Evolutionary conservation across 2,888 invertebrate species (phyloP), one percentile per base, ranked within the genome.

Genomic region (Rapana venosa): DNA sequence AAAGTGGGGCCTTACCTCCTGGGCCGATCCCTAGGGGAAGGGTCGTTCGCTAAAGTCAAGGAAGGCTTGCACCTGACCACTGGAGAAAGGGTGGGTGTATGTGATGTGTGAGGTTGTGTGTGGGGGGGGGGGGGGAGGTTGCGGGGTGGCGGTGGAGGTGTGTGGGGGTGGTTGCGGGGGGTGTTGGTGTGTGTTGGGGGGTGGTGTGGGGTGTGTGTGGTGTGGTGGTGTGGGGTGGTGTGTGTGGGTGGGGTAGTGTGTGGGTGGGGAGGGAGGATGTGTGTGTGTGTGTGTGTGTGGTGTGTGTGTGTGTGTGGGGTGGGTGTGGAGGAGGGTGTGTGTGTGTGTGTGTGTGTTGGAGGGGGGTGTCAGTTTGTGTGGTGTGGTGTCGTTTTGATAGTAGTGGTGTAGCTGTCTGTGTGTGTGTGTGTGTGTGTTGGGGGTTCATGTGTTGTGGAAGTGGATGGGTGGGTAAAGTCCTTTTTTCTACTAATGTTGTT

Each of bases 41-140:
- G 96, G 35, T 95, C 96, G 1, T 96, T 96, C 88, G 96, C 96
- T 58, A 96, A 96, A 91, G 96, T 96, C 83, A 96, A 96, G 91
- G 95, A 95, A 74, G 96, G 94, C 0, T 90, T 96, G 36, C 96
- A 96, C 91, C 93, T 95, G 11, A 92, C 95, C 0, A 96, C 96
- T 11, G 95, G 95, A 91, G 95, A 96, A 93, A 94, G 47, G 35
- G 84, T 56, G 70, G 6, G 88, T 47, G 79, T 30, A 8, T 26
- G 74, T 26, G 30, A 11, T 26, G 74, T 26, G 30, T 74, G 74
- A 4, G 26, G 13, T 11, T 17, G 30, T 26, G 30, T 70, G 95
- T 95, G 92, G 91, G 93, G 30, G 22, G 2, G 77, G 22, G 30
- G 1, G 74, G 11, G 74, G 1, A 11, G 22, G 30, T 74, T 11